Percentiles rank a stretch among this genome's conserved stretches.
phyloP scores from a whole-genome alignment of 2,888 invertebrate species.

The Anarsia innoxiella region DNA sequence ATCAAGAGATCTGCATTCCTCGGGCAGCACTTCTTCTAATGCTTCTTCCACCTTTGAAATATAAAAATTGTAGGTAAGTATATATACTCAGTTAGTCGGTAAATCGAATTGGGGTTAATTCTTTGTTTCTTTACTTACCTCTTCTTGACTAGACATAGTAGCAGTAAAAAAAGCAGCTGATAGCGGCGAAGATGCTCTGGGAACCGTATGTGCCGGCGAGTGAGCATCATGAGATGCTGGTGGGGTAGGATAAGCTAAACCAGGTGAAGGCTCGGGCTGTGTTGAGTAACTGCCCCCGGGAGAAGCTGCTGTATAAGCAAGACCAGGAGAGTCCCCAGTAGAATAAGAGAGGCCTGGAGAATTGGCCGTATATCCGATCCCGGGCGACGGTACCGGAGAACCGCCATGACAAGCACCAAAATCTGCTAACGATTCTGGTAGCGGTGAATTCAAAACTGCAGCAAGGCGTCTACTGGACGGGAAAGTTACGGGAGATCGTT shows the following conservation, averaged over 20 bases:
- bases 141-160: conserved; percentile 90
- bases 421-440: conserved; percentile 87
- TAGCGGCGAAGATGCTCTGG: conserved; percentile 85
- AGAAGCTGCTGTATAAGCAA: conserved; percentile 56
- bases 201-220: conserved; percentile 76
- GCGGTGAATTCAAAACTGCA: conserved; percentile 84
- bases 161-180: conserved; percentile 89
- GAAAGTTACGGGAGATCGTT: conserved; percentile 73
- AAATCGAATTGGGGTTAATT: too few relatives aligned
- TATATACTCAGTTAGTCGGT: too few relatives aligned
- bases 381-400: conserved; percentile 70
- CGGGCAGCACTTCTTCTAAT: conserved; percentile 87
- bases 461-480: conserved; percentile 83
- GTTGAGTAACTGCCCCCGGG: conserved; percentile 59
- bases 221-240: conserved; percentile 91
- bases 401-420: conserved; percentile 86
- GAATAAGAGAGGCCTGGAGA: conserved; percentile 85
- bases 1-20: conserved; percentile 79
- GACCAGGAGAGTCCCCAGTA: conserved; percentile 73
- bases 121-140: conserved; percentile 65
- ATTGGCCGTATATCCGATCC: conserved; percentile 57
- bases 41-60: conserved; percentile 91
- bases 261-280: conserved; percentile 77
- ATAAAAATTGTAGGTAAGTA: too few relatives aligned
- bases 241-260: conserved; percentile 88